Evolutionary conservation across 1,140 invertebrate species (phyloP).

Genomic region (Hylaeus anthracinus): DNA sequence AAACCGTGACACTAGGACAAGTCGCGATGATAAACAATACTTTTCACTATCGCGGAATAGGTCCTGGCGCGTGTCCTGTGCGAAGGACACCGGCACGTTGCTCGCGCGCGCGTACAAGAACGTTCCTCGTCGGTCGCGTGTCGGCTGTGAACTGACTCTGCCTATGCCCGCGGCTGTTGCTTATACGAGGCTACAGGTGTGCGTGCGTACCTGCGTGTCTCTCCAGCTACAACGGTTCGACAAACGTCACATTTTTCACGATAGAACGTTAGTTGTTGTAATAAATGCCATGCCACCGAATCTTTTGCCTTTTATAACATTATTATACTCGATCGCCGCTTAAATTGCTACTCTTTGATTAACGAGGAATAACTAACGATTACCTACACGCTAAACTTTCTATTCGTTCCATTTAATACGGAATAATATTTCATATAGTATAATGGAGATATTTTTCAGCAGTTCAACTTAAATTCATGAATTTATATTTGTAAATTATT

Average conservation of each 20-base stretch:
- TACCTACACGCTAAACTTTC: too few species aligned
- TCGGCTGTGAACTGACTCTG: constrained; percentile 70
- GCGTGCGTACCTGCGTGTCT: constrained; percentile 40
- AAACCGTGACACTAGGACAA: too few species aligned
- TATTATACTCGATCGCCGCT: too few species aligned
- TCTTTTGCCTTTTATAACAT: too few species aligned
- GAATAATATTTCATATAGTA: too few species aligned
- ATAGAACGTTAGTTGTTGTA: background rate
- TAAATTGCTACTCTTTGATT: too few species aligned
- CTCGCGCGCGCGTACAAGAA: background rate
- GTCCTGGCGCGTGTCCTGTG: constrained; percentile 24
- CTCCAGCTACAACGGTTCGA: background rate
- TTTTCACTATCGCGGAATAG: background rate
- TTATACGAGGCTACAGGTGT: constrained; percentile 65
- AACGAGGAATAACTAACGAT: too few species aligned
- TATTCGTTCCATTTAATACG: too few species aligned
- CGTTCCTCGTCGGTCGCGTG: constrained; percentile 73
- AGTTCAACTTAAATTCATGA: too few species aligned
- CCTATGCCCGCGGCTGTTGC: constrained; percentile 72
- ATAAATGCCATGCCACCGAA: background rate
- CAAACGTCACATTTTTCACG: background rate
- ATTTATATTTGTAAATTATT: too few species aligned
- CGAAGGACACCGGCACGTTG: constrained; percentile 19
- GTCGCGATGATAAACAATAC: background rate
- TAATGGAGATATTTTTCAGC: too few species aligned